phyloP scores from a whole-genome alignment of 2,888 invertebrate genomes.

The Furcula furcula region DNA sequence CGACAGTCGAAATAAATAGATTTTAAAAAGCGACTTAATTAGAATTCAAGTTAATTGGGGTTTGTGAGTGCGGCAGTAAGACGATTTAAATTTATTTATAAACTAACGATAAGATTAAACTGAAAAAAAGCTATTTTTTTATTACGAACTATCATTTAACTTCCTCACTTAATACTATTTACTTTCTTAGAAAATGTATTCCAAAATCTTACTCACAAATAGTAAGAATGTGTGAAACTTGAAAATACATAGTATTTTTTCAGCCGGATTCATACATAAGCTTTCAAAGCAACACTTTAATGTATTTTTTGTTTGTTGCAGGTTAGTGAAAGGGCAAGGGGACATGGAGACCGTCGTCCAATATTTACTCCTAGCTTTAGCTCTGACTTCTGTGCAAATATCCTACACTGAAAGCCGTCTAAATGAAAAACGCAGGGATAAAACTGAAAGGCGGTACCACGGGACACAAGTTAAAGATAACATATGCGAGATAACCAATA shows the following conservation, averaged over 20 bases:
- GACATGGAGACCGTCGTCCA: slow-evolving; percentile 72
- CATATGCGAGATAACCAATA: slow-evolving; percentile 81
- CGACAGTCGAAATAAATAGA: too few relatives aligned
- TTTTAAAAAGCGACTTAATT: too few relatives aligned
- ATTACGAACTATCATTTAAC: too few relatives aligned
- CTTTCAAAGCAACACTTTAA: slow-evolving; percentile 29
- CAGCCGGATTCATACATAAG: slow-evolving; percentile 7
- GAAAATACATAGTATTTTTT: too few relatives aligned
- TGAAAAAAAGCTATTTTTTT: too few relatives aligned
- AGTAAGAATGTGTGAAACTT: too few relatives aligned
- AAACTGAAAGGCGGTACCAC: slow-evolving; percentile 70
- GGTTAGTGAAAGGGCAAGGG: slow-evolving; percentile 49
- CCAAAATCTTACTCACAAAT: slow-evolving; percentile 2
- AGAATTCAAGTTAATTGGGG: too few relatives aligned
- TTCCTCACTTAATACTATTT: too few relatives aligned
- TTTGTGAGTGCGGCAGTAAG: too few relatives aligned
- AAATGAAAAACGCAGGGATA: slow-evolving; percentile 79
- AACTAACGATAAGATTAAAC: too few relatives aligned
- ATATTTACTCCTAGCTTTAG: slow-evolving; percentile 77
- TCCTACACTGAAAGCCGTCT: slow-evolving; percentile 76
- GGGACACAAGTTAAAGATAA: slow-evolving; percentile 70
- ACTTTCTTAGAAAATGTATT: too few relatives aligned
- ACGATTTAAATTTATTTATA: too few relatives aligned
- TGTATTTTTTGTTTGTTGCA: slow-evolving; percentile 65
- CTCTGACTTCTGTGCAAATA: slow-evolving; percentile 78